These are phyloP conservation scores for Leucania comma DNA, from an alignment of 2,888 invertebrate genomes.

Conservation along the genomic window DNA sequence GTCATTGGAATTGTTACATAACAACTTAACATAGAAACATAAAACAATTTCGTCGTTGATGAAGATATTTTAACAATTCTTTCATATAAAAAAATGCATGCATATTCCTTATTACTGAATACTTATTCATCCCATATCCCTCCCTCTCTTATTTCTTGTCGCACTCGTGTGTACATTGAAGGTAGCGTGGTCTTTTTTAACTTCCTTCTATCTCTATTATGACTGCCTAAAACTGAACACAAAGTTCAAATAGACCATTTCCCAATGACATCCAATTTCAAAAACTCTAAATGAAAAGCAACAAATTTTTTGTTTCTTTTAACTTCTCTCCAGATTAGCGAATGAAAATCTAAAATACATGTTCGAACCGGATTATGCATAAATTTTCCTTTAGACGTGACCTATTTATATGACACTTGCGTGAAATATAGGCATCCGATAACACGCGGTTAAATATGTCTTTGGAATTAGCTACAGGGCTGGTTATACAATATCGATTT, in stretches of 20 bases:
- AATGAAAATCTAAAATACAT: constrained; percentile 42
- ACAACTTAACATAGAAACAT: too few relatives aligned
- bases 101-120: too few relatives aligned
- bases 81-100: too few relatives aligned
- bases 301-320: background rate
- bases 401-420: constrained; percentile 47
- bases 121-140: too few relatives aligned
- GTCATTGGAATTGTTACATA: too few relatives aligned
- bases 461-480: constrained; percentile 28
- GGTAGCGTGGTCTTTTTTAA: too few relatives aligned
- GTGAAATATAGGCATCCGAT: constrained; percentile 53
- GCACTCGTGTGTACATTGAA: too few relatives aligned
- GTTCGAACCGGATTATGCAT: constrained; percentile 37
- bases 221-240: too few relatives aligned
- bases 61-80: too few relatives aligned
- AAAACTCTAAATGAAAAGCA: background rate
- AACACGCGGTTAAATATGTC: constrained; percentile 51
- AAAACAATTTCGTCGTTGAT: too few relatives aligned
- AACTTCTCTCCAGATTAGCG: background rate
- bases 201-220: too few relatives aligned
- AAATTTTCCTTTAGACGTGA: constrained; percentile 51
- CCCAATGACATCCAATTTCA: background rate
- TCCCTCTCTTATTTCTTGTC: too few relatives aligned
- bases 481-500: constrained; percentile 10
- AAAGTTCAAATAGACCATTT: background rate